Conservation (phyloP, 2,797 vertebrate species). For the Poecilia picta region DNA sequence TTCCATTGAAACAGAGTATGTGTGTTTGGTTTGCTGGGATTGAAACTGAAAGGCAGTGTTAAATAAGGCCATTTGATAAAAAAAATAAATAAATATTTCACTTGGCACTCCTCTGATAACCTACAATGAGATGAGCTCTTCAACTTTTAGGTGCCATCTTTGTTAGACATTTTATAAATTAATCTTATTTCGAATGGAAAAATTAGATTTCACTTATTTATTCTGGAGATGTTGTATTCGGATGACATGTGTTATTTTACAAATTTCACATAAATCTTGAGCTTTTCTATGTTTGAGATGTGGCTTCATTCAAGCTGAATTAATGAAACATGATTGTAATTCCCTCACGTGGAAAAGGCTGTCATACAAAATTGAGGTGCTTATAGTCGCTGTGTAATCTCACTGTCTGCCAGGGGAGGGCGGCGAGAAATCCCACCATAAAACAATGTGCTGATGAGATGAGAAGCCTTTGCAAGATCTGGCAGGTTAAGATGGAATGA, state of each 20-base stretch:
- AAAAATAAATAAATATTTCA: slow-evolving; percentile 81
- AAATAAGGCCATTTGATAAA: slow-evolving; percentile 89
- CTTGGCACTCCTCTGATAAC: slow-evolving; percentile 88
- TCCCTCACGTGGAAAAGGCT: slow-evolving; percentile 91
- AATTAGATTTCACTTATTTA: slow-evolving; percentile 81
- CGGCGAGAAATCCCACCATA: slow-evolving; percentile 83
- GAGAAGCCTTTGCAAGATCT: slow-evolving; percentile 86
- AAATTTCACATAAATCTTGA: slow-evolving; percentile 99
- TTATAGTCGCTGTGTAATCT: slow-evolving; percentile 97
- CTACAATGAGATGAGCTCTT: slow-evolving; percentile 75
- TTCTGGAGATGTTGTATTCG: slow-evolving; percentile 88
- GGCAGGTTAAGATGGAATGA: slow-evolving; percentile 84
- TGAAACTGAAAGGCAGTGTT: slow-evolving; percentile 83
- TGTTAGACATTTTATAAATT: slow-evolving; percentile 71
- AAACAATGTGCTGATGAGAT: slow-evolving; percentile 94
- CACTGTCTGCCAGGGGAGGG: slow-evolving; percentile 90
- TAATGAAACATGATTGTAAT: slow-evolving; percentile 99
- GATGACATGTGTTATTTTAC: slow-evolving; percentile 98
- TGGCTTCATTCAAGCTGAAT: slow-evolving; percentile 96
- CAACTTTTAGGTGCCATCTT: slow-evolving; percentile 78
- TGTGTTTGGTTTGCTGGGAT: slow-evolving; percentile 81
- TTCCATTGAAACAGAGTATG: slow-evolving; percentile 79
- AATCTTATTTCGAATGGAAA: slow-evolving; percentile 22
- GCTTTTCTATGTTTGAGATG: slow-evolving; percentile 94
- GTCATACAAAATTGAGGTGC: slow-evolving; percentile 95